Conservation (phyloP, 2,888 invertebrate species). For the Ditylenchus weischeri region DNA sequence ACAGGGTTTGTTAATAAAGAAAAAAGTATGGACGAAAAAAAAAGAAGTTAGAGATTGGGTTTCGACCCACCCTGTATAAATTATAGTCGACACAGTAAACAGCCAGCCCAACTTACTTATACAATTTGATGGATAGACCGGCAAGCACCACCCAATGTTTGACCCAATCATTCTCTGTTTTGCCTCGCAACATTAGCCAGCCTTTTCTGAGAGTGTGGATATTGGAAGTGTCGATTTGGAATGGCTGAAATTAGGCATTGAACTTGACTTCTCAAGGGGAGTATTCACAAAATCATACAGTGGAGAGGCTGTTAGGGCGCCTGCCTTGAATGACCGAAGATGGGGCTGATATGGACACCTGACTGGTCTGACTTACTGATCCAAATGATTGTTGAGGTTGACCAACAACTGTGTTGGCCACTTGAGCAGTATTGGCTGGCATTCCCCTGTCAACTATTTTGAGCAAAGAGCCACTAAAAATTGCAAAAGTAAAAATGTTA, state of each 20-base stretch:
- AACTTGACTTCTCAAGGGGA: neutral
- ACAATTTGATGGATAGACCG: slow-evolving; percentile 52
- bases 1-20: neutral
- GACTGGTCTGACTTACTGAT: no score
- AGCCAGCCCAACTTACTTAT: slow-evolving; percentile 38
- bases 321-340: neutral
- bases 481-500: no score
- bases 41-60: neutral
- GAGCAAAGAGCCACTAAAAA: no score
- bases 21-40: slow-evolving; percentile 5
- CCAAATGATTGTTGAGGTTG: no score
- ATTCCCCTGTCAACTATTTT: no score
- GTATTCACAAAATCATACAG: neutral
- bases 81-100: no score
- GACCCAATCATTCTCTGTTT: slow-evolving; percentile 54
- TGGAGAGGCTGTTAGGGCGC: slow-evolving; percentile 7
- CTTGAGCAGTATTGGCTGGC: no score
- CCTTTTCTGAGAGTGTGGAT: slow-evolving; percentile 57
- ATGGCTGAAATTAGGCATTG: slow-evolving; percentile 25
- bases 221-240: slow-evolving; percentile 50
- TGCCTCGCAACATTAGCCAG: slow-evolving; percentile 57
- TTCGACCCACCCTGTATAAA: no score
- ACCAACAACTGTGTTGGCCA: no score
- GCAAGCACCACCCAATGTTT: slow-evolving; percentile 58
- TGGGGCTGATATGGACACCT: slow-evolving; percentile 4